Evolutionary conservation across 2,888 invertebrate genomes (phyloP).

Genomic region (Pogonocherus hispidulus): DNA sequence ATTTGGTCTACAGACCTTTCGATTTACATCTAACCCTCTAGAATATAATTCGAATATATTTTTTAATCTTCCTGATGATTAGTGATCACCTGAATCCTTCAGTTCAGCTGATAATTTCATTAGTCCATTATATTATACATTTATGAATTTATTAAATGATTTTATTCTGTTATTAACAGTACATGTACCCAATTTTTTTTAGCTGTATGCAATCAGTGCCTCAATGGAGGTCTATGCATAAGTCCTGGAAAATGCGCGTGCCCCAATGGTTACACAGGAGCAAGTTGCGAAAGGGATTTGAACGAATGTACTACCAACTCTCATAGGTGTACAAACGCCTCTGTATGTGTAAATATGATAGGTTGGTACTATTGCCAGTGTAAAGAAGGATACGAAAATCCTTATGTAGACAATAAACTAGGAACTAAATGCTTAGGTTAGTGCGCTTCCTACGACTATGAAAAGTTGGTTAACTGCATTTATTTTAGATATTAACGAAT

Average conservation of each 20-base stretch:
- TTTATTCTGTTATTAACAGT: no score
- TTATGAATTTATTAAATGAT: no score
- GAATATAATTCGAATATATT: no score
- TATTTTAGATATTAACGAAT: constrained; percentile 85
- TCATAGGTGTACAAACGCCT: constrained; percentile 81
- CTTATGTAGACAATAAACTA: constrained; percentile 71
- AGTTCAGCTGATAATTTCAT: no score
- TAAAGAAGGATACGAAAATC: constrained; percentile 81
- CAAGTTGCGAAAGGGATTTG: constrained; percentile 87
- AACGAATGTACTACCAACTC: constrained; percentile 85
- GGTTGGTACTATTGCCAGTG: constrained; percentile 93
- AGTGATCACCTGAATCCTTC: no score
- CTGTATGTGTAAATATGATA: constrained; percentile 88
- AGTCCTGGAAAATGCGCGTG: constrained; percentile 85
- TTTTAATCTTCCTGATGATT: no score
- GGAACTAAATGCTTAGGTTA: constrained; percentile 77
- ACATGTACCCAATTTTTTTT: constrained; percentile 56
- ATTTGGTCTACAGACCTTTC: no score
- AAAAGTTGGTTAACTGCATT: constrained; percentile 6
- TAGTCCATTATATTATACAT: no score
- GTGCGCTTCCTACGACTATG: constrained; percentile 46
- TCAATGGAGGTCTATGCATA: constrained; percentile 87
- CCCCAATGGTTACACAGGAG: constrained; percentile 84
- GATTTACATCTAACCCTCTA: no score
- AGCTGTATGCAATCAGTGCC: constrained; percentile 87